Evolutionary conservation across 1,140 invertebrate species (phyloP), one percentile per base, ranked within the genome.

Genomic region (Odontomachus brunneus): DNA sequence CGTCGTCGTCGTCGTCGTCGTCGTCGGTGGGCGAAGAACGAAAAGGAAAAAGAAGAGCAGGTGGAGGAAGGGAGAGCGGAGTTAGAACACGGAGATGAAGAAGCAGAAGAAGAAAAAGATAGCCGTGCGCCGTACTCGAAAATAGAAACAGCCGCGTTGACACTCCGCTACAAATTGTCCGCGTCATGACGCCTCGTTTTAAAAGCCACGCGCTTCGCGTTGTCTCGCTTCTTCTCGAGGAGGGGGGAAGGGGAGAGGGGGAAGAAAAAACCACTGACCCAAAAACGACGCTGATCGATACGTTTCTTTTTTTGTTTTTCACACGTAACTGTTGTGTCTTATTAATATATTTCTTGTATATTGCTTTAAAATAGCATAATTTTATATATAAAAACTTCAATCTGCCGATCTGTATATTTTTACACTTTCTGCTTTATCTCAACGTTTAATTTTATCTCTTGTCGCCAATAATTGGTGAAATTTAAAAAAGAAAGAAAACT

Each of bases 101-200:
- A 55, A 51, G 59, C 63, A 74, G 55, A 67, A 57, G 59, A 51
- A 80, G 44, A 82, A 81, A 86, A 87, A 85, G 89, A 87, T 89
- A 88, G 65, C 82, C 49, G 51, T 67, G 74, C 55, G 72, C 29
- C 65, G 82, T 72, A 81, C 85, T 91, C 93, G 87, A 93, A 93
- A 93, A 94, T 93, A 93, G 93, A 94, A 94, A 92, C 92, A 86
- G 91, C 90, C 85, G 63, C 89, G 91, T 92, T 93, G 93, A 94
- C 93, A 93, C 90, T 92, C 88, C 84, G 90, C 92, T 93, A 94
- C 93, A 94, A 94, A 94, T 94, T 94, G 92, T 89, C 90, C 93
- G 90, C 89, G 91, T 93, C 92, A 93, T 93, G 93, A 92, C 91
- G 89, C 73, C 75, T 85, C 80, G 66, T 73, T 85, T 84, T 86